phyloP scores from a whole-genome alignment of 1,140 invertebrate genomes.

The Dryas iulia region DNA sequence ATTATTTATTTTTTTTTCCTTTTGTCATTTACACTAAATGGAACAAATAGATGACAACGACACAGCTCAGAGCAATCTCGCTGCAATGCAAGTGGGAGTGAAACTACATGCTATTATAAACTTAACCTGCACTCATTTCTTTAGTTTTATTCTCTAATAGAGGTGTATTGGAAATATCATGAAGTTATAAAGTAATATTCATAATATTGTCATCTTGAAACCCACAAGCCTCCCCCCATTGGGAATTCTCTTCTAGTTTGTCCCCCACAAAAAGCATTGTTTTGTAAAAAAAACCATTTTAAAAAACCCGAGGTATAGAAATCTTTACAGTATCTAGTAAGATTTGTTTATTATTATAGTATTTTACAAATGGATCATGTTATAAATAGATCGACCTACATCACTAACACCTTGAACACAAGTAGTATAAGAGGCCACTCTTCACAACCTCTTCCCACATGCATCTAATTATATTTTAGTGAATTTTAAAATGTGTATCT shows the following conservation, averaged over 20 bases:
- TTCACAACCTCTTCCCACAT: not conserved
- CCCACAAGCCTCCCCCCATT: too few relatives aligned
- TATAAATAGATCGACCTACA: not conserved
- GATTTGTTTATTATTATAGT: too few relatives aligned
- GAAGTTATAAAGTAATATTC: too few relatives aligned
- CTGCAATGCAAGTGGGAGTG: not conserved
- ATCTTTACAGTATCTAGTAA: too few relatives aligned
- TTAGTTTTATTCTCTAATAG: not conserved
- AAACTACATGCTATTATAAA: not conserved
- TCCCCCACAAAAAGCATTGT: too few relatives aligned
- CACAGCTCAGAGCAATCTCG: constrained; percentile 18
- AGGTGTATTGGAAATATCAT: too few relatives aligned
- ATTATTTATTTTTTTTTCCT: too few relatives aligned
- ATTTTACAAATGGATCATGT: not conserved
- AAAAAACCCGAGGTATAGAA: too few relatives aligned
- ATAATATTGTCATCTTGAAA: too few relatives aligned
- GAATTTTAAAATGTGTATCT: not conserved
- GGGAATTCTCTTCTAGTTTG: too few relatives aligned
- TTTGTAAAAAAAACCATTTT: too few relatives aligned
- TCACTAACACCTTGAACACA: not conserved
- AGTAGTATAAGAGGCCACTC: not conserved
- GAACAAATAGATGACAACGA: constrained; percentile 16
- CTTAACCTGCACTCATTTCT: not conserved
- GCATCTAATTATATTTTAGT: not conserved
- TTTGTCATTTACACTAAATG: too few relatives aligned